Base-by-base conservation (phyloP, 2,113 vertebrate genomes). In the Thryonomys swinderianus region DNA sequence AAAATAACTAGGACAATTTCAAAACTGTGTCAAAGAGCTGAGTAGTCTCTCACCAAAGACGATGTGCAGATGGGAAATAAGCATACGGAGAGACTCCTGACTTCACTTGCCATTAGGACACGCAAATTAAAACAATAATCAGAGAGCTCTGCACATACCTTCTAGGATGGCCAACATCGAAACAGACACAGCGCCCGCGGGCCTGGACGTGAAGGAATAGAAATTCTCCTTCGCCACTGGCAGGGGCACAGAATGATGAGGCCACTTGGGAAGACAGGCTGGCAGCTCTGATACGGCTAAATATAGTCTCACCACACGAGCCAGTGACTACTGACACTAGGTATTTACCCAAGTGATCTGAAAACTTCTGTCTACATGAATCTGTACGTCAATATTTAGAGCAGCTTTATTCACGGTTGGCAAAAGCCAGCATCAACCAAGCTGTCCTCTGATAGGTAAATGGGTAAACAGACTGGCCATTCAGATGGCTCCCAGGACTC, bases 61-160 rank as follows among this genome's bases (percentile, higher is more conserved):
- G 21, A 62, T 7, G 32, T 16, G 66, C 79, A 92, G 93, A 92
- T 86, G 83, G 91, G 82, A 73, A 80, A 96, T 79, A 85, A 88
- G 76, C 78, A 89, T 45, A 87, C 64, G 80, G 93, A 93, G 88
- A 94, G 93, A 89, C 3, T 25, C 27, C 34, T 23, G 4, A 3
- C 42, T 9, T 64, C 84, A 40, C 51, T 6, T 40, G 62, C 83
- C 91, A 73, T 37, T 7, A 59, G 91, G 95, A 90, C 51, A 93
- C 91, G 67, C 91, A 95, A 94, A 95, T 73, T 16, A 62, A 76
- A 82, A 45, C 79, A 69, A 51, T 74, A 82, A 94, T 88, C 91
- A 88, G 88, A 32, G 30, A 42, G 9, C 85, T 37, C 94, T 67
- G 10, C 6, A 25, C 34, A 13, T 4, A 94, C 45, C 91, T 90